A percentile compares a stretch with the other conserved stretches of the same genome.
Evolutionary conservation across 2,888 invertebrate genomes (phyloP).

Genomic region (Carcina quercana): DNA sequence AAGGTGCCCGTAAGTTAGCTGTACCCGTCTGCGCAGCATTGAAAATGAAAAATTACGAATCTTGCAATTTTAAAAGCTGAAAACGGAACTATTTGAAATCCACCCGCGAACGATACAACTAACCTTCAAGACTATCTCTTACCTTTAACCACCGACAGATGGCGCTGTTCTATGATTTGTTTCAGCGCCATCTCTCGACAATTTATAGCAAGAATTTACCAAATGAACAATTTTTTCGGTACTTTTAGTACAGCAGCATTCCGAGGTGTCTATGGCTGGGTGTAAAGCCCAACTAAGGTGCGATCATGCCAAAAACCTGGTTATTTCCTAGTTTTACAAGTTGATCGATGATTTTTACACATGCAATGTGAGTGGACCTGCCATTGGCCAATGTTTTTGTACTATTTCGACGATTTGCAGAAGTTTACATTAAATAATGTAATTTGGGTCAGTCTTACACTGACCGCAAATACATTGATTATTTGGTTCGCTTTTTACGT

Average conservation of each 20-base stretch:
- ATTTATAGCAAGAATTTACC: neutral
- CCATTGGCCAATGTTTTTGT: neutral
- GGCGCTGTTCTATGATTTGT: too few species aligned
- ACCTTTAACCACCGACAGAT: too few species aligned
- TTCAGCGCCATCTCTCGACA: too few species aligned
- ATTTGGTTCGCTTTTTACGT: too few species aligned
- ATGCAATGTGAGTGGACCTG: slow-evolving; percentile 2
- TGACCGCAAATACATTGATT: neutral
- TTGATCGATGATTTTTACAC: slow-evolving; percentile 1
- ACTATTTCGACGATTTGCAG: neutral
- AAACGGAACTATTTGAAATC: neutral
- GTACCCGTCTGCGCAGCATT: slow-evolving; percentile 18
- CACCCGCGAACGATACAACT: too few species aligned
- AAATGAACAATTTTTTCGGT: neutral
- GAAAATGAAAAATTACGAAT: neutral
- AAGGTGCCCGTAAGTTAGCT: slow-evolving; percentile 28
- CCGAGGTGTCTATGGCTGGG: slow-evolving; percentile 29
- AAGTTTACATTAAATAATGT: neutral
- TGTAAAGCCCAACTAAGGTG: slow-evolving; percentile 35
- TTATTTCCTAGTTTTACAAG: slow-evolving; percentile 3
- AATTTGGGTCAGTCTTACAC: neutral
- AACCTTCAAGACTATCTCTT: too few species aligned
- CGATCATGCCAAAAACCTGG: slow-evolving; percentile 28
- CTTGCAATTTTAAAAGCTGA: neutral
- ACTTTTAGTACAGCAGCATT: slow-evolving; percentile 21